Percentiles rank a stretch among this genome's conserved stretches.
These are phyloP conservation scores for Phanerotoma sp. DNA, from an alignment of 2,888 invertebrate genomes.

Conservation along the genomic window DNA sequence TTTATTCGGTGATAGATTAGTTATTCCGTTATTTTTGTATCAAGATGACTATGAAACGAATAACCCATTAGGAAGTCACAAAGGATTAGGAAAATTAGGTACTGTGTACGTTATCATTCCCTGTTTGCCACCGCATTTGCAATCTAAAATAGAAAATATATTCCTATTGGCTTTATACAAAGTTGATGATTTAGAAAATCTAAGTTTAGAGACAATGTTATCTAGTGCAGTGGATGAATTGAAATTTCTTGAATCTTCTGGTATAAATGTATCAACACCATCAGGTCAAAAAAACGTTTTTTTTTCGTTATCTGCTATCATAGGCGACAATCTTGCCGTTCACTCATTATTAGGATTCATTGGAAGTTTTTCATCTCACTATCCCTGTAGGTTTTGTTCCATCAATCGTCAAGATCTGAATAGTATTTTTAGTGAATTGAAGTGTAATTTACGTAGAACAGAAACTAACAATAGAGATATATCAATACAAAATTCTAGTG, in stretches of 20 bases:
- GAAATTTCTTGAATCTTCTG: constrained; percentile 3
- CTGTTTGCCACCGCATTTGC: constrained; percentile 22
- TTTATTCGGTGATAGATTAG: not conserved
- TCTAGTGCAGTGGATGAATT: constrained; percentile 10
- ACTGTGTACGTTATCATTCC: too few relatives aligned
- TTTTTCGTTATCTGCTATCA: constrained; percentile 20
- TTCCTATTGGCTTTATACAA: constrained; percentile 4
- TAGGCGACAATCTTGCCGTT: constrained; percentile 18
- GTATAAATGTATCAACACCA: constrained; percentile 6
- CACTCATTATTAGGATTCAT: constrained; percentile 18
- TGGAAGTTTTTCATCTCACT: too few relatives aligned
- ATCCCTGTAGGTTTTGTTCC: constrained; percentile 17
- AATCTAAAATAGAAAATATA: constrained; percentile 25
- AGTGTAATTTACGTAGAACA: constrained; percentile 4
- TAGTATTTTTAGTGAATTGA: not conserved
- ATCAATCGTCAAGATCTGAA: constrained; percentile 5
- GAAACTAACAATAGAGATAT: constrained; percentile 2
- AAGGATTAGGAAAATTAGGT: too few relatives aligned
- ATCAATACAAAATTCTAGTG: constrained; percentile 13
- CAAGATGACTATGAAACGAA: too few relatives aligned
- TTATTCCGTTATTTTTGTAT: not conserved
- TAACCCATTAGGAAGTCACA: too few relatives aligned
- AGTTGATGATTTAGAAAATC: constrained; percentile 1
- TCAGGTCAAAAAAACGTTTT: constrained; percentile 14
- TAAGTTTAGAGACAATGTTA: constrained; percentile 1